Percentiles rank a stretch among this genome's conserved stretches.
Conservation (phyloP, 2,113 vertebrate genomes). For the Callionymus lyra region DNA sequence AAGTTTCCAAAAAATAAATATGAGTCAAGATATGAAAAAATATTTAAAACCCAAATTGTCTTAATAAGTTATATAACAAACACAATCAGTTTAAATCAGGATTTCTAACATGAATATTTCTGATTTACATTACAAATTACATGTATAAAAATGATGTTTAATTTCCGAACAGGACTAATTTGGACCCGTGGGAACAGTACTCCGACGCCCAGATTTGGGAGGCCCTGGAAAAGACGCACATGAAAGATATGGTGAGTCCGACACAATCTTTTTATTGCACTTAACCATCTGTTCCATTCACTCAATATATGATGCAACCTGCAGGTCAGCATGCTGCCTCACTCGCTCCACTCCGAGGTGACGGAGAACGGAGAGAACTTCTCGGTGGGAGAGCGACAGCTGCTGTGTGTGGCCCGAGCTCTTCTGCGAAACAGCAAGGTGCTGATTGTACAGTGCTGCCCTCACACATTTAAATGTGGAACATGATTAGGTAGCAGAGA, state of each 20-base stretch:
- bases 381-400: conserved; percentile 72
- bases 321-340: conserved; percentile 66
- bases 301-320: conserved; percentile 9
- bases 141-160: too few relatives aligned
- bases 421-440: conserved; percentile 76
- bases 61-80: too few relatives aligned
- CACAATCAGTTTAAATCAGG: too few relatives aligned
- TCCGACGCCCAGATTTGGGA: conserved; percentile 70
- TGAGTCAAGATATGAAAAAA: too few relatives aligned
- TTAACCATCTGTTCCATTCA: not conserved
- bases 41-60: too few relatives aligned
- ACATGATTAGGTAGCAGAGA: conserved; percentile 7
- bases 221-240: conserved; percentile 67
- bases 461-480: conserved; percentile 11
- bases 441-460: conserved; percentile 16
- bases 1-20: too few relatives aligned
- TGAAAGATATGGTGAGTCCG: conserved; percentile 67
- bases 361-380: conserved; percentile 75
- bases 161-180: conserved; percentile 59
- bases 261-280: not conserved
- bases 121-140: too few relatives aligned
- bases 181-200: conserved; percentile 68
- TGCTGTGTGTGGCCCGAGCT: conserved; percentile 72
- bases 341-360: conserved; percentile 67
- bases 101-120: too few relatives aligned